Base-by-base conservation (phyloP, 2,888 invertebrate genomes). In the Antheraea yamamai region DNA sequence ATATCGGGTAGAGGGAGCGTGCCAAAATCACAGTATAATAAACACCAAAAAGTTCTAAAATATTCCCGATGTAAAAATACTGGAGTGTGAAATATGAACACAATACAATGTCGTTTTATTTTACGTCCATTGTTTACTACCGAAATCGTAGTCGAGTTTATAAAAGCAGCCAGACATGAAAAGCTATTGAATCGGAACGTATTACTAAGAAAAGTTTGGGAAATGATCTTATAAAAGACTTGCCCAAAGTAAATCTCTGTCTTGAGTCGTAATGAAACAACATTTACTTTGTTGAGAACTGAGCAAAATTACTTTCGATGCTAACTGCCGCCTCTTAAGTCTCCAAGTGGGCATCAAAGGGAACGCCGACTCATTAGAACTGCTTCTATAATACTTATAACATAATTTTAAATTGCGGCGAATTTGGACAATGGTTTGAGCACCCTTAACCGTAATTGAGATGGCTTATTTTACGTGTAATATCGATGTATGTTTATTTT, bases 341-440 rank as follows among this genome's bases (percentile, higher is more conserved):
- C 75, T 77, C 75, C 73, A 52, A 74, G 64, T 30, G 64, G 64
- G 82, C 81, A 75, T 79, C 78, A 85, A 85, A 85, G 85, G 84
- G 85, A 85, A 81, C 78, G 78, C 78, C 76, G 75, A 79, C 84
- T 86, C 83, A 82, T 87, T 87, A 87, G 82, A 86, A 84, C 79
- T 79, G 83, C 79, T 82, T 83, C 81, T 77, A 78, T 82, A 82
- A 83, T 85, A 79, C 78, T 76, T 75, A 72, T 30, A 71, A 72
- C 51, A 39, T 23, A 70, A 39, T 70, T 68, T 64, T 47, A 39
- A 47, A 58, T 64, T 64, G 64, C 10, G 26, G 47, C 30, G 30
- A 26, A 30, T 73, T 64, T 64, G n/a, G 39, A n/a, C 64, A 26
- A 52, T 20, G 68, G 70, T 70, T 74, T 18, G 26, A 14, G 26